A percentile compares a stretch with the other conserved stretches of the same genome.
Conservation (phyloP, 2,113 vertebrate genomes). For the Pogonocichla stellata region DNA sequence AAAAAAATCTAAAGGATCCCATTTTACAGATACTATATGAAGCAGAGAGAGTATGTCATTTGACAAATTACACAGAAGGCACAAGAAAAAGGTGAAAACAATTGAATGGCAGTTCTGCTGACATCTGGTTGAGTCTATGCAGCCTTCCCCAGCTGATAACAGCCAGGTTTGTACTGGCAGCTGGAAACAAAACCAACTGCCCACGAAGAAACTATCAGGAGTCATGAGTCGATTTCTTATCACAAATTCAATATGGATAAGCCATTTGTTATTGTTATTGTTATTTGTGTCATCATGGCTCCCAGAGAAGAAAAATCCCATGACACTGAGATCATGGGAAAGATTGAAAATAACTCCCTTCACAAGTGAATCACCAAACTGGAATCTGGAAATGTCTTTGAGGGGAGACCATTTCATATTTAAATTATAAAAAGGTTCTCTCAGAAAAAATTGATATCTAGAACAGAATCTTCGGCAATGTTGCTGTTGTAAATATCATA, state of each 20-base stretch:
- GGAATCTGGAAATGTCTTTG: slow-evolving; percentile 41
- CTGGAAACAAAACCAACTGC: background rate
- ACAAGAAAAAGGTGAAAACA: background rate
- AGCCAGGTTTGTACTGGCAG: background rate
- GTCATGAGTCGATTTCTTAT: background rate
- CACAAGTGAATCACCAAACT: slow-evolving; percentile 64
- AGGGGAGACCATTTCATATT: background rate
- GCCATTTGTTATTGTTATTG: background rate
- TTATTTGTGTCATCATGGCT: background rate
- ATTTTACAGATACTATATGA: background rate
- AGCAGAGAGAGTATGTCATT: background rate
- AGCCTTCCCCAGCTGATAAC: background rate
- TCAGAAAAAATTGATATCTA: background rate
- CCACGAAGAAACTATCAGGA: background rate
- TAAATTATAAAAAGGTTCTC: background rate
- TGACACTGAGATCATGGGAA: slow-evolving; percentile 73
- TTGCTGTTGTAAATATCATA: background rate
- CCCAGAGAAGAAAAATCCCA: slow-evolving; percentile 48
- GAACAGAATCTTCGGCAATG: background rate
- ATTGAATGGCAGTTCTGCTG: background rate
- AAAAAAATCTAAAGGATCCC: background rate
- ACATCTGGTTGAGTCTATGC: background rate
- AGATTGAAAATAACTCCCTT: slow-evolving; percentile 64
- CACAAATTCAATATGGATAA: background rate
- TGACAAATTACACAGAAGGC: background rate